phyloP scores from a whole-genome alignment of 2,113 vertebrate species.

The Carettochelys insculpta region DNA sequence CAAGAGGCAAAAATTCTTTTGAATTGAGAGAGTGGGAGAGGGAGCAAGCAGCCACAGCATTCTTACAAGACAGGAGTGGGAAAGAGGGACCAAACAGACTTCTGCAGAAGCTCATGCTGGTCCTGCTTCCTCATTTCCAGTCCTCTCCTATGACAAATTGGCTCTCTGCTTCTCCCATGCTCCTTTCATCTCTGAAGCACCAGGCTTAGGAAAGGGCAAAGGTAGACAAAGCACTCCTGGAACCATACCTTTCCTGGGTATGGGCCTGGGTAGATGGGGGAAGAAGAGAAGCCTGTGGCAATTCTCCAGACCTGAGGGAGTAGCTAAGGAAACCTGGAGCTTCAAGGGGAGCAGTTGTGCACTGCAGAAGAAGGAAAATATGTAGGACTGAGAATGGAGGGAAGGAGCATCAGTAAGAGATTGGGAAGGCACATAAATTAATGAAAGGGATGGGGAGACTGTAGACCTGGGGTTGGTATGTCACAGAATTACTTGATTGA shows the following conservation, averaged over 20 bases:
- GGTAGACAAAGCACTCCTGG: neutral
- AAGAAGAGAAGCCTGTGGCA: neutral
- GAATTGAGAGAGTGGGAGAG: neutral
- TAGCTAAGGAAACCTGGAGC: too few species aligned
- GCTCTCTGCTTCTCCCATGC: neutral
- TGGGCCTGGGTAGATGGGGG: neutral
- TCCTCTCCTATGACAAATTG: neutral
- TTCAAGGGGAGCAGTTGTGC: too few species aligned
- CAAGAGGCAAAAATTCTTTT: neutral
- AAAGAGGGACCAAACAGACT: neutral
- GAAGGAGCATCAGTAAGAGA: neutral
- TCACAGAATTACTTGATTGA: neutral
- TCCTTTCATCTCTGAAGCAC: neutral
- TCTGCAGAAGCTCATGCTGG: neutral
- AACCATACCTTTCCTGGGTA: accelerated
- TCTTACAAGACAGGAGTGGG: neutral
- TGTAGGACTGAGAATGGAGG: neutral
- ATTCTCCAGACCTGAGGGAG: neutral
- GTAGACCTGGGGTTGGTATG: neutral
- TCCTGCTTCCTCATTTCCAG: neutral
- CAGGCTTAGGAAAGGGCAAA: neutral
- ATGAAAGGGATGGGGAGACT: neutral
- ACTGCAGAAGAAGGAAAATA: neutral
- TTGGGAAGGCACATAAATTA: neutral
- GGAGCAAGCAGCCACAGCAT: neutral